Base-by-base conservation (phyloP, 2,113 vertebrate genomes). In the Megalops atlanticus region DNA sequence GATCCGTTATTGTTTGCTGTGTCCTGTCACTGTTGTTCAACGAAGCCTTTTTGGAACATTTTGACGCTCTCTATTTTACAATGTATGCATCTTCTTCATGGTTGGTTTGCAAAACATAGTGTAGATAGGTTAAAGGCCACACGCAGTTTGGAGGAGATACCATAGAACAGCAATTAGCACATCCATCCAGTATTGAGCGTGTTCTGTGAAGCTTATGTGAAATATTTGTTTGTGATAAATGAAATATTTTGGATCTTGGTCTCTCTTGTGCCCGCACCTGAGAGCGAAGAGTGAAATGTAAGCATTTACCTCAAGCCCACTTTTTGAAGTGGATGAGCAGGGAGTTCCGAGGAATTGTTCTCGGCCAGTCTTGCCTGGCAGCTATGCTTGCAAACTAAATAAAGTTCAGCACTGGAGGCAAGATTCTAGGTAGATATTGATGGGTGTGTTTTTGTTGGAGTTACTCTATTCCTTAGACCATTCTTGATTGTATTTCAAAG, bases 171-270 rank as follows among this genome's bases (percentile, higher is more conserved):
- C 43, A 45, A 45, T 64, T 10, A 64, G 4, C n/a, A 31, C 58
- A 31, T 24, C 31, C 58, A 64, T 31, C 24, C 24, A 11, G 31
- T n/a, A 27, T 31, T 4, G 31, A 24, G 58, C 5, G 8, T 10
- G 58, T 64, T 64, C 24, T n/a, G 8, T 4, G 2, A n/a, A 64
- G 58, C 58, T 64, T 8, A n/a, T 64, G 58, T n/a, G 58, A 64
- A 64, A 31, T n/a, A 64, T 64, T 64, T 64, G 8, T 64, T 10
- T 24, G 24, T 64, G 58, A 64, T 38, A 21, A 12, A 16, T 16
- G 15, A 73, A 73, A 73, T 39, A 40, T 73, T 33, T 73, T 38
- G 70, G 33, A 38, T 73, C 35, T n/a, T n/a, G n/a, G n/a, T n/a
- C n/a, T n/a, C n/a, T n/a, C n/a, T n/a, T n/a, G n/a, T n/a, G n/a